Percentiles rank a stretch among this genome's conserved stretches.
Conservation (phyloP, 1,140 invertebrate species). For the Paracyclopina nana region DNA sequence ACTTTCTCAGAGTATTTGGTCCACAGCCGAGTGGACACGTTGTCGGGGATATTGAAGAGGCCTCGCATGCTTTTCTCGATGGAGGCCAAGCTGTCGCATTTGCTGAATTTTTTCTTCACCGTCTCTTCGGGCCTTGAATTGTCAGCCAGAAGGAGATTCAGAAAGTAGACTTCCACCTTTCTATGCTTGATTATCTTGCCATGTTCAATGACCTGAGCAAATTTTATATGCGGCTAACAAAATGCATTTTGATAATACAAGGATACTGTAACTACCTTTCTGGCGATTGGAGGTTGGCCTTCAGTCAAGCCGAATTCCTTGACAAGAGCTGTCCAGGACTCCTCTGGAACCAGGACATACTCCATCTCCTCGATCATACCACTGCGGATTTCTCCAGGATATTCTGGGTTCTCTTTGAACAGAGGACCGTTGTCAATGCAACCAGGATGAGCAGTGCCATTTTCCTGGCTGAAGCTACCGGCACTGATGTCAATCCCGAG, state of each 20-base stretch:
- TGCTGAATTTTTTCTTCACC: neutral
- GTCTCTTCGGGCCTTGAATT: neutral
- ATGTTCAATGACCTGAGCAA: neutral
- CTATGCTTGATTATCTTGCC: neutral
- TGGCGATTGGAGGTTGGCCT: neutral
- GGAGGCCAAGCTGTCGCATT: neutral
- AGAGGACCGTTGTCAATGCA: slow-evolving; percentile 1
- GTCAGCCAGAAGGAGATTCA: neutral
- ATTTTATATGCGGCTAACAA: neutral
- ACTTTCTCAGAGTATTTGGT: neutral
- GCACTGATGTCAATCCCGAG: neutral
- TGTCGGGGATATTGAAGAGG: neutral
- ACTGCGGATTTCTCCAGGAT: neutral
- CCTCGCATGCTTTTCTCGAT: neutral
- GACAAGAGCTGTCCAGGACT: neutral
- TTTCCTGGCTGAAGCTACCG: neutral
- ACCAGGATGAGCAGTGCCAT: neutral
- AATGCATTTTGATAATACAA: neutral
- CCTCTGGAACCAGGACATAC: neutral
- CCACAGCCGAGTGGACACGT: neutral
- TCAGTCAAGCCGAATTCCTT: neutral
- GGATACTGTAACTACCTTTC: neutral
- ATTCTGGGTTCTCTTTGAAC: neutral
- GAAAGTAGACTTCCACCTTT: neutral
- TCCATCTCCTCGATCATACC: neutral